phyloP scores from a whole-genome alignment of 2,797 vertebrate species.

The Eospalax fontanierii region DNA sequence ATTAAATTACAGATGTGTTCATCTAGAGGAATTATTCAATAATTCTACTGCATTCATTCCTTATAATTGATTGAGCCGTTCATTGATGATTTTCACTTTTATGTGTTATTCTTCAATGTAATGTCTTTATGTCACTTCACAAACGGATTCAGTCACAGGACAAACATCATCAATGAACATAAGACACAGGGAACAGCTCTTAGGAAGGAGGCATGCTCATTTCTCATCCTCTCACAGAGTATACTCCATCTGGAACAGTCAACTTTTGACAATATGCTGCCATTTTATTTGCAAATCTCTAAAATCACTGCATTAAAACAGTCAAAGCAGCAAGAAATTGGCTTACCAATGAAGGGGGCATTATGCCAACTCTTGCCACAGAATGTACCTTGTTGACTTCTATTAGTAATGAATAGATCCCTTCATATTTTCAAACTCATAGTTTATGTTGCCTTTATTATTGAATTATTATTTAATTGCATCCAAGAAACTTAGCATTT shows the following conservation, averaged over 20 bases:
- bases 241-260: neutral
- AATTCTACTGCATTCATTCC: neutral
- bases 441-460: neutral
- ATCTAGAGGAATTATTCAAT: neutral
- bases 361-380: neutral
- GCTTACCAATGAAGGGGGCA: neutral
- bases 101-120: neutral
- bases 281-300: neutral
- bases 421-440: neutral
- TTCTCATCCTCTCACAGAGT: neutral
- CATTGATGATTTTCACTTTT: neutral
- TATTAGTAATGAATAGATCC: neutral
- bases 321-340: neutral
- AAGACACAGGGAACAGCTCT: neutral
- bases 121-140: neutral
- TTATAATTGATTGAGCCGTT: neutral
- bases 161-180: neutral
- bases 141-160: fast-evolving
- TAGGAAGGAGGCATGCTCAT: neutral
- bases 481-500: neutral
- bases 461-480: neutral
- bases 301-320: neutral
- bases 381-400: neutral
- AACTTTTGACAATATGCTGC: neutral
- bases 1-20: neutral